Base-by-base conservation (phyloP, 2,888 invertebrate genomes). In the Cabera pusaria region DNA sequence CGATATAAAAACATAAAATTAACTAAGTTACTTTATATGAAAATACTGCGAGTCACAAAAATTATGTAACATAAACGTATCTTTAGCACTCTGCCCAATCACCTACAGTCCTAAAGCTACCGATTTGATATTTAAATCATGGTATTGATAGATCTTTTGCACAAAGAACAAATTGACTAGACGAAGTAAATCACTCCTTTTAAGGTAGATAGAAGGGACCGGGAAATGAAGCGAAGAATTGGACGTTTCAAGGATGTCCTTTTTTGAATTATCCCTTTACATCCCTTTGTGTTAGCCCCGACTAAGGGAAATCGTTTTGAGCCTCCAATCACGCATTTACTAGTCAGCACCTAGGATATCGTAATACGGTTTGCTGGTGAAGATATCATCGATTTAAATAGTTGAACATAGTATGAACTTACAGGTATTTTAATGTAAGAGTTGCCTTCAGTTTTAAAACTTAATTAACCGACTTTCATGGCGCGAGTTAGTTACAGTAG, bases 201-300 rank as follows among this genome's bases (percentile, higher is more conserved):
- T 49, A 56, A 54, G 51, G 44, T 45, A 35, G 45, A 44, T 53
- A 38, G 49, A 49, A 44, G 44, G 52, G 34, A 41, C 44, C 20
- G 38, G 43, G 51, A 60, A 63, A 64, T 63, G 56, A 56, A 56
- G 55, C 64, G 53, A 41, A 44, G 59, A 53, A 63, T 61, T 60
- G 59, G 52, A 43, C 57, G 46, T 56, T 50, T 48, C 44, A 40
- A 52, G 55, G 45, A 50, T 56, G 56, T 56, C 48, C 53, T 52
- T 49, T 58, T 63, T 57, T 50, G 43, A 61, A 55, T 56, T 54
- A 48, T 54, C 49, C 50, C 40, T 56, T 60, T 49, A 51, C 48
- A 53, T 44, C 39, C 49, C 35, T 62, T 60, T 60, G 53, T 52
- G 44, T 46, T 49, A 48, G 39, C 26, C 50, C 36, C 49, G 39